Evolutionary conservation across 1,140 invertebrate genomes (phyloP), one percentile per base, ranked within the genome.

Genomic region (Mylabris phalerata): DNA sequence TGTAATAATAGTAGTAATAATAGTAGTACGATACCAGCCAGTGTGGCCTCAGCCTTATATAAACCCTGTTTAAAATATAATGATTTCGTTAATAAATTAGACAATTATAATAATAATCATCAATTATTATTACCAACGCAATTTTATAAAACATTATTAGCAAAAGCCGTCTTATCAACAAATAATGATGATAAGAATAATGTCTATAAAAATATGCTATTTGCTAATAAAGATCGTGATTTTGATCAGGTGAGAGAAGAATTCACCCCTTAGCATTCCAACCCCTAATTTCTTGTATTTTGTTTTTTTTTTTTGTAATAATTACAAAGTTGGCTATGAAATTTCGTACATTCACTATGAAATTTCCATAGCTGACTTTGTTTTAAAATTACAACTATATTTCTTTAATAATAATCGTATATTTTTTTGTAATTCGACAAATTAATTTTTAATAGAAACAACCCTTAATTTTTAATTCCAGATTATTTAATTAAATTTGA

Each of bases 71-170:
- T 72, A 32, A 73, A 73, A 48, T 74, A 72, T 57, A 73, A 71
- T 61, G 69, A 71, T 62, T 68, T 74, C 54, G 70, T 70, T 46
- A 74, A 74, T 54, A 73, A 74, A 58, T 57, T 74, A 46, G 73
- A 74, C 60, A 66, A 62, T 49, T 73, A 74, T 50, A 74, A 73
- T 51, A 73, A 73, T 48, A 73, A 73, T 56, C 19, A 19, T 19
- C 73, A 73, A 57, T 85, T 89, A 66, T 73, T 89, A 10, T 76
- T 89, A 58, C 86, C 86, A 5, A 83, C 86, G 54, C 85, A 90
- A 65, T 76, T 89, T 59, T 89, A 90, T 69, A 89, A 89, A 71
- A 89, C 81, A 67, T 78, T 89, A 46, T 73, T 89, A 60, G 86
- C 86, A 19, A 88, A 80, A 68, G 82, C 83, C 6, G 81, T 84